A percentile compares a stretch with the other conserved stretches of the same genome.
These are phyloP conservation scores for Drosophila fulvimacula DNA, from an alignment of 2,888 invertebrate genomes.

Conservation along the genomic window DNA sequence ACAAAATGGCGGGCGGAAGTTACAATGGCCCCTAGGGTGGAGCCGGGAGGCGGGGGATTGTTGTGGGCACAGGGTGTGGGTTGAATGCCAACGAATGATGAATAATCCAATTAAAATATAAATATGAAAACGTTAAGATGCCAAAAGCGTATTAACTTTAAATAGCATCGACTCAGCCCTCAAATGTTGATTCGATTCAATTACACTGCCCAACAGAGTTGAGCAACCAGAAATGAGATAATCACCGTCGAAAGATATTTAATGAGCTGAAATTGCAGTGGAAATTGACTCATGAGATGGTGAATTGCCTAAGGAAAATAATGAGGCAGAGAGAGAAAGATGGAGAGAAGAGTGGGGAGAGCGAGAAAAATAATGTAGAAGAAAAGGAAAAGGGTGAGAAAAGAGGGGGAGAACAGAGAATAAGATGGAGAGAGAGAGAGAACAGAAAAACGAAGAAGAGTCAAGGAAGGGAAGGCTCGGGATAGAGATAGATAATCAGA, in stretches of 20 bases:
- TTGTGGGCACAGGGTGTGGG: neutral
- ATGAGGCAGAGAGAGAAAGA: neutral
- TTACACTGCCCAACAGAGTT: constrained; percentile 5
- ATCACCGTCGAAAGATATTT: neutral
- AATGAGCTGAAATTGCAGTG: neutral
- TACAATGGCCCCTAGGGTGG: neutral
- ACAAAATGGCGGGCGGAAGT: constrained; percentile 22
- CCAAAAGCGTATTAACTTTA: constrained; percentile 43
- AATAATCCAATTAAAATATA: constrained; percentile 59
- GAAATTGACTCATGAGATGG: neutral
- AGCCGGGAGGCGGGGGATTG: neutral
- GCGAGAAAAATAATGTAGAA: neutral
- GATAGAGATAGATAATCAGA: neutral
- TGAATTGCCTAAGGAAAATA: no score
- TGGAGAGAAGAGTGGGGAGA: neutral
- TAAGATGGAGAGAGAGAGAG: neutral
- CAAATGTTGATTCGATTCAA: constrained; percentile 28
- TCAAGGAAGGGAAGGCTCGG: neutral
- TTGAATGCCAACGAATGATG: constrained; percentile 10
- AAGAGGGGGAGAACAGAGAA: neutral
- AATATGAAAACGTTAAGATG: constrained; percentile 45
- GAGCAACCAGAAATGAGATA: neutral
- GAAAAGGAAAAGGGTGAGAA: neutral
- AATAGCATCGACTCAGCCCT: constrained; percentile 15
- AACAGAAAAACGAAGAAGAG: no score